phyloP scores from a whole-genome alignment of 2,797 vertebrate species.

The Schizopygopsis malacanthus region DNA sequence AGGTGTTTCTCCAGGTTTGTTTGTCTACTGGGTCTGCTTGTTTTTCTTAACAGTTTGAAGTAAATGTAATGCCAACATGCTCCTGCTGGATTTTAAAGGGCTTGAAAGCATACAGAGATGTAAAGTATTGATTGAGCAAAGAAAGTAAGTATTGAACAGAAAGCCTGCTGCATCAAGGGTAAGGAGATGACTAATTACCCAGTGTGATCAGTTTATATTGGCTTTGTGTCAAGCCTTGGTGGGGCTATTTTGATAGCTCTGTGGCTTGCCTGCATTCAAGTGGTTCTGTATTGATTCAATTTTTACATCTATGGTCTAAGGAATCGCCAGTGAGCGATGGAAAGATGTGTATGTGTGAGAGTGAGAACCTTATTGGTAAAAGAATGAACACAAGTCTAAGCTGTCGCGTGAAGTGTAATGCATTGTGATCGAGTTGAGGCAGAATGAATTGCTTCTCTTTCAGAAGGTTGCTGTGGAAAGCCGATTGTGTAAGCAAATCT shows the following conservation, averaged over 20 bases:
- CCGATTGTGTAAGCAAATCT: constrained; percentile 5
- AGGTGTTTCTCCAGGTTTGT: background rate
- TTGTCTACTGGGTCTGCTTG: constrained; percentile 26
- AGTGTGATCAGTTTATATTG: constrained; percentile 35
- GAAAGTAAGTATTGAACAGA: constrained; percentile 42
- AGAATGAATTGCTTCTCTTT: constrained; percentile 38
- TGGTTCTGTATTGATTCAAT: constrained; percentile 44
- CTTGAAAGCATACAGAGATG: constrained; percentile 45
- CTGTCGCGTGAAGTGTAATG: background rate
- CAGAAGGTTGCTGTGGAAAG: constrained; percentile 20
- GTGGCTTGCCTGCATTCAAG: constrained; percentile 38
- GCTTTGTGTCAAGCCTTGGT: constrained; percentile 41
- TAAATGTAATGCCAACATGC: constrained; percentile 19
- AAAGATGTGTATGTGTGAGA: background rate
- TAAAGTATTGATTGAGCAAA: constrained; percentile 49
- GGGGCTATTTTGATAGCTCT: constrained; percentile 36
- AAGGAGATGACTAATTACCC: constrained; percentile 42
- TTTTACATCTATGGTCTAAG: constrained; percentile 58
- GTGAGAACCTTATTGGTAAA: background rate
- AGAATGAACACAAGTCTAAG: background rate
- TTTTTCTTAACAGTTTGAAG: constrained; percentile 29
- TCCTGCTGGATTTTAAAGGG: constrained; percentile 32
- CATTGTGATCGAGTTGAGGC: constrained; percentile 13
- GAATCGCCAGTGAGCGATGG: constrained; percentile 35
- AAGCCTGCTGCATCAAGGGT: constrained; percentile 29